Conservation (phyloP, 1,140 invertebrate species). For the Drosophila punjabiensis region DNA sequence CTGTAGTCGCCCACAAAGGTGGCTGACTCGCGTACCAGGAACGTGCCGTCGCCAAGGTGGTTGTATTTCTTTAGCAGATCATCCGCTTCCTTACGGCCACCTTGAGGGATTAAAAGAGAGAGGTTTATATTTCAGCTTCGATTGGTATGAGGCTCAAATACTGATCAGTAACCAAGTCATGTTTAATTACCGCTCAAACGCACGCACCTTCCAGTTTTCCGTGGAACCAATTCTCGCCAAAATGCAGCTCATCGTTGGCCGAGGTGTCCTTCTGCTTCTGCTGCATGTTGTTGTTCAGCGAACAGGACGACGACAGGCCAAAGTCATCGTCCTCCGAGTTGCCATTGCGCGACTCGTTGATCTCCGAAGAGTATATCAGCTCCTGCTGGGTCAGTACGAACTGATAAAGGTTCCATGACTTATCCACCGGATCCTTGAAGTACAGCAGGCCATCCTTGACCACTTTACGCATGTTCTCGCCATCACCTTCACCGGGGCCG, state of each 20-base stretch:
- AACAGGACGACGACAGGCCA: conserved; percentile 48
- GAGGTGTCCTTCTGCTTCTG: conserved; percentile 81
- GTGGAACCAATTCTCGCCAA: conserved; percentile 98
- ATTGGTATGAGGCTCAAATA: background rate
- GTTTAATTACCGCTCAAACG: background rate
- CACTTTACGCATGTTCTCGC: conserved; percentile 94
- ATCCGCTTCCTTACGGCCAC: conserved; percentile 90
- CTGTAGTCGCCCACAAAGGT: conserved; percentile 99
- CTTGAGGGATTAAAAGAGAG: conserved; percentile 12
- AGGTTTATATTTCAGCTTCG: background rate
- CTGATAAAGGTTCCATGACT: conserved; percentile 97
- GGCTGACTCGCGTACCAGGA: conserved; percentile 97
- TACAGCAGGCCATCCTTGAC: conserved; percentile 97
- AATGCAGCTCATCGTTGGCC: conserved; percentile 94
- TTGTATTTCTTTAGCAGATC: conserved; percentile 91
- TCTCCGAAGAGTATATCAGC: conserved; percentile 90
- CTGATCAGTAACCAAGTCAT: background rate
- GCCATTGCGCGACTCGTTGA: conserved; percentile 86
- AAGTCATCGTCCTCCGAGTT: conserved; percentile 87
- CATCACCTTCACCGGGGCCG: conserved; percentile 82
- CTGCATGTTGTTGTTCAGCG: conserved; percentile 64
- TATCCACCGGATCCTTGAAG: conserved; percentile 95
- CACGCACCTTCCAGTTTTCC: conserved; percentile 90
- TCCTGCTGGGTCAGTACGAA: conserved; percentile 97
- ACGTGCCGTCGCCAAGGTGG: conserved; percentile 96